Percentiles rank a stretch among this genome's conserved stretches.
Conservation (phyloP, 2,113 vertebrate genomes). For the Poecile atricapillus region DNA sequence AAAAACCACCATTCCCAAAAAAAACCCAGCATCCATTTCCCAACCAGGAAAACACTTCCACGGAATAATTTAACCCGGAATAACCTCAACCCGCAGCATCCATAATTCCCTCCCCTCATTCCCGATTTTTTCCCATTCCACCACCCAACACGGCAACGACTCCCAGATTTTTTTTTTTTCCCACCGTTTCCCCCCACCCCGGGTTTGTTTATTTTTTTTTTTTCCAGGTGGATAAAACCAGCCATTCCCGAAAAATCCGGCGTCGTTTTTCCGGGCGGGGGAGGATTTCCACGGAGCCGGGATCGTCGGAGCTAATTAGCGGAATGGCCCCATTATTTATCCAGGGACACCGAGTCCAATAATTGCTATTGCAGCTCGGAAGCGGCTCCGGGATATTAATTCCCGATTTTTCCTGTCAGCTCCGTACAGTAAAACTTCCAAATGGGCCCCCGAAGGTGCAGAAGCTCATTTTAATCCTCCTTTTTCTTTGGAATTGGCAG, state of each 20-base stretch:
- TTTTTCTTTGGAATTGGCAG: slow-evolving; percentile 84
- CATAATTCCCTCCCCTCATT: too few relatives aligned
- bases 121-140: too few relatives aligned
- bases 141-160: too few relatives aligned
- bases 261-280: not conserved
- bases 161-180: too few relatives aligned
- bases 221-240: not conserved
- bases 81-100: too few relatives aligned
- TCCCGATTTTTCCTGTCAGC: slow-evolving; percentile 86
- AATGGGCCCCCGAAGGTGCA: slow-evolving; percentile 88
- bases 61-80: too few relatives aligned
- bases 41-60: too few relatives aligned
- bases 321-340: slow-evolving; percentile 88
- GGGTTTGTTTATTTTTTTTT: too few relatives aligned
- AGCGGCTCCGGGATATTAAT: slow-evolving; percentile 88
- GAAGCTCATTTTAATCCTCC: slow-evolving; percentile 86
- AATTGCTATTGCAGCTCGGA: slow-evolving; percentile 87
- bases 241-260: not conserved
- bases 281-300: slow-evolving; percentile 17
- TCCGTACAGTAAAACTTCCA: slow-evolving; percentile 88
- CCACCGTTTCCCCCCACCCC: too few relatives aligned
- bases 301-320: slow-evolving; percentile 86
- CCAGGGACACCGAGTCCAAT: slow-evolving; percentile 85
- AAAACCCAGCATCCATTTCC: too few relatives aligned
- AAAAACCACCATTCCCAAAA: not conserved